These are phyloP conservation scores for Argyresthia goedartella DNA, from an alignment of 2,888 invertebrate species.

Conservation along the genomic window DNA sequence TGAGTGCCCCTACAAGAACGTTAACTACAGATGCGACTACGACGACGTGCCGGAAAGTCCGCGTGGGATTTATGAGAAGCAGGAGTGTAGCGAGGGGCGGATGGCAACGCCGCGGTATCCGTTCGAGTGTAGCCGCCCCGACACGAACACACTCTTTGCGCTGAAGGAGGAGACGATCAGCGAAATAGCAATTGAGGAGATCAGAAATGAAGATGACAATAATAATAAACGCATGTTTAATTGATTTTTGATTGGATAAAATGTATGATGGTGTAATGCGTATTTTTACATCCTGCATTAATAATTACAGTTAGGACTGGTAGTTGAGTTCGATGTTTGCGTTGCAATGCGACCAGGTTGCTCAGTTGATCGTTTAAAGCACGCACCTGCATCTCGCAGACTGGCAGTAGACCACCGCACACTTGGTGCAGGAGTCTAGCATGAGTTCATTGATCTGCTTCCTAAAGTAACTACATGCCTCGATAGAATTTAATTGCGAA, in stretches of 20 bases:
- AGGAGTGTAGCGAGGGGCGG: not conserved
- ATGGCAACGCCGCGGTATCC: not conserved
- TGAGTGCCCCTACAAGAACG: not conserved
- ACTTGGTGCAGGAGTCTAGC: conserved; percentile 97
- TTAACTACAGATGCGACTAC: conserved; percentile 1
- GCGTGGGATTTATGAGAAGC: too few relatives aligned
- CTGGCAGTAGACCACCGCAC: conserved; percentile 96
- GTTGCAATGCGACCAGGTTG: too few relatives aligned
- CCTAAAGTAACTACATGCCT: too few relatives aligned
- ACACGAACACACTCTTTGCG: conserved; percentile 21
- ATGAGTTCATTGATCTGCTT: conserved; percentile 97
- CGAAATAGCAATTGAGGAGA: conserved; percentile 41
- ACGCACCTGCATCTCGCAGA: conserved; percentile 99
- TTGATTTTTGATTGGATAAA: too few relatives aligned
- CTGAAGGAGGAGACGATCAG: conserved; percentile 50
- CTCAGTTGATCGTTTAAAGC: too few relatives aligned
- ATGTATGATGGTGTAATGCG: too few relatives aligned
- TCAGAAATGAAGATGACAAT: conserved; percentile 2
- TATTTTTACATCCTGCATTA: too few relatives aligned
- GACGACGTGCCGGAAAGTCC: not conserved
- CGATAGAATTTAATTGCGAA: too few relatives aligned
- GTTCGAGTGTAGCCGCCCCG: not conserved
- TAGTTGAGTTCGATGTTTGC: too few relatives aligned
- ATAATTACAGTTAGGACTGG: too few relatives aligned
- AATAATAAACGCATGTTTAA: too few relatives aligned